These are phyloP conservation scores for Belonocnema kinseyi DNA, from an alignment of 1,140 invertebrate species.

Conservation along the genomic window DNA sequence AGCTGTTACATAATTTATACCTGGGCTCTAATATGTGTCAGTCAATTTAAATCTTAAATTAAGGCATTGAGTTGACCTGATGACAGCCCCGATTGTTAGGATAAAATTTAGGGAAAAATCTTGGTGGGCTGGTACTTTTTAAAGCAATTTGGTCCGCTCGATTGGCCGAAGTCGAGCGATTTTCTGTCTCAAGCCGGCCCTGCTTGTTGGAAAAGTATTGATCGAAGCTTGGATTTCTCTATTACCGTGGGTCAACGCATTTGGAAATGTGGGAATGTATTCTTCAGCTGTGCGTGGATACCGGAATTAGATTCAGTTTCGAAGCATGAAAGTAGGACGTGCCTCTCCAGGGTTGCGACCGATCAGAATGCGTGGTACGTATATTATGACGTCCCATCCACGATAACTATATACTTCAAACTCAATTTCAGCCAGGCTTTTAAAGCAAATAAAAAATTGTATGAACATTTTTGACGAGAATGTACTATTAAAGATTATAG, in stretches of 20 bases:
- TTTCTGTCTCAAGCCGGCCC: too few species aligned
- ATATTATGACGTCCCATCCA: too few species aligned
- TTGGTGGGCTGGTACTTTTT: too few species aligned
- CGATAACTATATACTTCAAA: background rate
- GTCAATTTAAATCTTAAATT: too few species aligned
- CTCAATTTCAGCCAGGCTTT: conserved; percentile 5
- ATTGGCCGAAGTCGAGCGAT: too few species aligned
- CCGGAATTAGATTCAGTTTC: conserved; percentile 20
- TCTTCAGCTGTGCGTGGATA: conserved; percentile 18
- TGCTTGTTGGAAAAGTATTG: background rate
- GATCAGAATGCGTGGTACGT: background rate
- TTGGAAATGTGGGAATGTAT: conserved; percentile 16
- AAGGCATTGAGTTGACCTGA: too few species aligned
- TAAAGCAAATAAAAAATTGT: background rate
- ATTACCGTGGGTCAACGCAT: conserved; percentile 21
- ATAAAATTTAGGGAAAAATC: too few species aligned
- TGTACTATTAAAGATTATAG: too few species aligned
- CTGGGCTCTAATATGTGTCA: too few species aligned
- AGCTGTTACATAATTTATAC: too few species aligned
- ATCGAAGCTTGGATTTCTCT: background rate
- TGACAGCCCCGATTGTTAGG: too few species aligned
- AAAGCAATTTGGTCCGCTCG: too few species aligned
- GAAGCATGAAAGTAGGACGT: conserved; percentile 13
- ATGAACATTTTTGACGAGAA: background rate
- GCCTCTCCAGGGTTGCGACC: conserved; percentile 5